phyloP scores from a whole-genome alignment of 2,888 invertebrate species.

The Dione juno region DNA sequence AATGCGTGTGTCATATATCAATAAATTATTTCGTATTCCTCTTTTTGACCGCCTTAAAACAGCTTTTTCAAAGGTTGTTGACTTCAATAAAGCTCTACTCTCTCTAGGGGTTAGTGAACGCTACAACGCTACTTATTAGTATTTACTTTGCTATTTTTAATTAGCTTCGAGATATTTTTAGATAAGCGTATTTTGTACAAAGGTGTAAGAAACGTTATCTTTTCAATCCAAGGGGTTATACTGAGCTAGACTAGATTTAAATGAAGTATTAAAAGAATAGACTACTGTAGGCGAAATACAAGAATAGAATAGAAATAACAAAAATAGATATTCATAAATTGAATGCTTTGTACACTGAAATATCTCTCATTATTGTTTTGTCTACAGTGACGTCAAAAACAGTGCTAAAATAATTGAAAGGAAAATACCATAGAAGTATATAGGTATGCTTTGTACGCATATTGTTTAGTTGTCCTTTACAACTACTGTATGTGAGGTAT shows the following conservation, averaged over 20 bases:
- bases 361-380: neutral
- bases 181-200: slow-evolving; percentile 2
- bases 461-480: too few species aligned
- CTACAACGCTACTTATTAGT: slow-evolving; percentile 24
- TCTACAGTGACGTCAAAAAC: neutral
- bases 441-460: too few species aligned
- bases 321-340: slow-evolving; percentile 3
- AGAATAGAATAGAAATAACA: slow-evolving; percentile 4
- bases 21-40: too few species aligned
- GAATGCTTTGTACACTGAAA: neutral
- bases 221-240: neutral
- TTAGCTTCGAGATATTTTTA: slow-evolving; percentile 18
- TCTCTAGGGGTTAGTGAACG: neutral
- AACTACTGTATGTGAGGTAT: too few species aligned
- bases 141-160: slow-evolving; percentile 19
- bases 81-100: neutral
- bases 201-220: neutral
- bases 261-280: neutral
- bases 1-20: too few species aligned
- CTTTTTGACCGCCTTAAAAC: too few species aligned
- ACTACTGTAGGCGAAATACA: neutral
- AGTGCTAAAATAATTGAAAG: neutral
- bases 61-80: neutral
- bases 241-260: neutral
- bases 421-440: neutral